Evolutionary conservation across 2,888 invertebrate species (phyloP), one percentile per base, ranked within the genome.

Genomic region (Idaea aversata): DNA sequence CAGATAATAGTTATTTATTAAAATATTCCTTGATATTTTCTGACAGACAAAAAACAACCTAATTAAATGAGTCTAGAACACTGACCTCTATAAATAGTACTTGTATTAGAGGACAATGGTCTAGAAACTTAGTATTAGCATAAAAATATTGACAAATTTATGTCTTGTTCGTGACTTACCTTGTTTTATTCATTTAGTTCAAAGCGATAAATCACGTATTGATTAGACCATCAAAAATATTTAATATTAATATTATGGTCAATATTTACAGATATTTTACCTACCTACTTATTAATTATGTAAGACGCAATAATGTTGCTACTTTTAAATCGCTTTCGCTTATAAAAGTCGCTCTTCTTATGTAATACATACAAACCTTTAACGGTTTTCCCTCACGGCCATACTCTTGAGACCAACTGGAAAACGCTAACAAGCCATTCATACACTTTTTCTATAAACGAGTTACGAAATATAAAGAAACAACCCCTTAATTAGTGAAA

Each of bases 381-480:
- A 82, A 79, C 77, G 76, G 82, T 80, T 81, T 78, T 75, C 77
- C 81, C 77, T 82, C 80, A 83, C 83, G 77, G 81, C 75, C 76
- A 73, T 76, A 80, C 82, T 85, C 84, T 82, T 70, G 83, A 84
- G 83, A 85, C 83, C 79, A 74, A 83, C 84, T 87, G 81, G 77
- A 82, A 87, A 87, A 85, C 82, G 82, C 85, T 90, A 89, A 89
- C 88, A 90, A 89, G 88, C 86, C 74, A 88, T 89, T 89, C 88
- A 88, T 83, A 83, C 77, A 84, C 78, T 83, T 85, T 85, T 84
- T 82, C 78, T 77, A 81, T 87, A 87, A 88, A 84, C 83, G 76
- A 85, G 83, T 87, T 87, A 86, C 75, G 76, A 70, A 72, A 75
- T 77, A 75, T 80, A 83, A 80, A 85, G 82, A 83, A 87, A 83